Conservation (phyloP, 2,797 vertebrate species). For the Microctenopoma steveboyesi region DNA sequence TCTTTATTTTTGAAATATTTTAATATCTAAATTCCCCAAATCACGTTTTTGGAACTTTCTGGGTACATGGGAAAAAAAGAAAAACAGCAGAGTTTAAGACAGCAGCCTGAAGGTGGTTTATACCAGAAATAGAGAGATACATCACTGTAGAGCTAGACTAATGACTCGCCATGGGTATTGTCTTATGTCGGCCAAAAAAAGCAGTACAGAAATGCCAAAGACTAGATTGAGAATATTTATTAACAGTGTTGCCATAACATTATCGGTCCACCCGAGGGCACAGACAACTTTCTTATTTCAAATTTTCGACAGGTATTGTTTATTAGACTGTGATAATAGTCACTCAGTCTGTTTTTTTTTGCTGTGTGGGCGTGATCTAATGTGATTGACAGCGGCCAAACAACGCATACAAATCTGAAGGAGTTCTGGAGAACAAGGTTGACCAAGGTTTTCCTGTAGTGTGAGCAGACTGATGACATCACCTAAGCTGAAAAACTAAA, state of each 20-base stretch:
- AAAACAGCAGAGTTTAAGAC: neutral
- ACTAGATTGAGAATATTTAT: neutral
- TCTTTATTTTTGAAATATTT: neutral
- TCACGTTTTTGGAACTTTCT: neutral
- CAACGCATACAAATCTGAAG: no score
- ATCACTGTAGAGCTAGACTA: neutral
- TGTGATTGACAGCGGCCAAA: no score
- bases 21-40: neutral
- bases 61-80: neutral
- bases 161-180: neutral
- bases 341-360: neutral
- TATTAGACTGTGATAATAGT: neutral
- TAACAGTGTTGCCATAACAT: conserved; percentile 2
- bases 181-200: neutral
- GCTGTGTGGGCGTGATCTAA: neutral
- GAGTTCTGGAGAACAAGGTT: no score
- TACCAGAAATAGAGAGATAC: neutral
- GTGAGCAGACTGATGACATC: no score
- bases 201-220: conserved; percentile 32
- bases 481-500: no score
- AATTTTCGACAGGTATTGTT: neutral
- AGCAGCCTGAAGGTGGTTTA: neutral
- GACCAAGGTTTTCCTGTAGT: no score
- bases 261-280: neutral
- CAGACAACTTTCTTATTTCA: neutral